These are phyloP conservation scores for Diplolepis rosae DNA, from an alignment of 2,888 invertebrate species.

Conservation along the genomic window DNA sequence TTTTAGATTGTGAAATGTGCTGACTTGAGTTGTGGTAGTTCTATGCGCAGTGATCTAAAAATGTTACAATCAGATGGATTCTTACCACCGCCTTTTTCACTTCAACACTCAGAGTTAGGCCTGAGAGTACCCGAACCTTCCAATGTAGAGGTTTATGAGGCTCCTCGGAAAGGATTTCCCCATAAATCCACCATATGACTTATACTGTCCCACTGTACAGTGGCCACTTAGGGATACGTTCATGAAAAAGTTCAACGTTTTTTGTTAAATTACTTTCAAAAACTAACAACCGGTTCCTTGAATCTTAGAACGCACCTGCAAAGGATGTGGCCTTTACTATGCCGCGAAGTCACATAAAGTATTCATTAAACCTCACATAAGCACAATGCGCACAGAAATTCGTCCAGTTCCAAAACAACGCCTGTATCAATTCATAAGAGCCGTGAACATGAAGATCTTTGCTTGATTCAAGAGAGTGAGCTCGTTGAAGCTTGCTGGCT, in stretches of 20 bases:
- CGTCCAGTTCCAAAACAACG: not conserved
- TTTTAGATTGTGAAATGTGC: too few species aligned
- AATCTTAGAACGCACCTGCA: constrained; percentile 7
- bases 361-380: too few species aligned
- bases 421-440: not conserved
- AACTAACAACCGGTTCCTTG: too few species aligned
- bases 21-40: constrained; percentile 47
- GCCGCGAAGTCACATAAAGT: constrained; percentile 15
- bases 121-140: not conserved
- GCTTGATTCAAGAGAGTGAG: not conserved
- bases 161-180: not conserved
- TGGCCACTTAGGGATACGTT: constrained; percentile 25
- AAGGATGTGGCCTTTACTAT: constrained; percentile 31
- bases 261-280: too few species aligned
- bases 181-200: constrained; percentile 28
- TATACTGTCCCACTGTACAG: constrained; percentile 23
- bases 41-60: constrained; percentile 35
- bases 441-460: not conserved
- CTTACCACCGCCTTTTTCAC: constrained; percentile 31
- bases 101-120: not conserved
- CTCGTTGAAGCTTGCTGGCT: too few species aligned
- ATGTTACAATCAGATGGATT: constrained; percentile 27
- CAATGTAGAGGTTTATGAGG: not conserved
- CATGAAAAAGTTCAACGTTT: too few species aligned
- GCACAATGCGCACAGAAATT: not conserved